These are phyloP conservation scores for Loxodonta africana DNA, from an alignment of 2,113 vertebrate genomes.

Conservation along the genomic window DNA sequence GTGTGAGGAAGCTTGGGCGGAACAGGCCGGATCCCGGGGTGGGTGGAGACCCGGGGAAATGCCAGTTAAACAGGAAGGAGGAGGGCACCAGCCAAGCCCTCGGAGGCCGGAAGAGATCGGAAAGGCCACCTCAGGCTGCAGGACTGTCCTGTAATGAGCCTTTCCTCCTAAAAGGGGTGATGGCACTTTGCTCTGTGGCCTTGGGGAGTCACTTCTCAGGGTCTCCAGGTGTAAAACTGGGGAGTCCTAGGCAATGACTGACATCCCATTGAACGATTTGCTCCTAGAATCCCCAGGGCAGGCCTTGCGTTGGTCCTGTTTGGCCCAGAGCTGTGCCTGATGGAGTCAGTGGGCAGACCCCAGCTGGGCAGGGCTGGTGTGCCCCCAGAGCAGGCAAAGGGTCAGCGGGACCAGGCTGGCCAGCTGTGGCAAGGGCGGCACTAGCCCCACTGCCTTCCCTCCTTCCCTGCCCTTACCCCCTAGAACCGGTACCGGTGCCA, in stretches of 20 bases:
- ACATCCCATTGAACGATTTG: fast-evolving
- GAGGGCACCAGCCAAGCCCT: not conserved
- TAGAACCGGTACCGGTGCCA: no score
- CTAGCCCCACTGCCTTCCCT: no score
- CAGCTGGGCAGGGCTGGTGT: not conserved
- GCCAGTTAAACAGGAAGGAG: not conserved
- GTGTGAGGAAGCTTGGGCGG: not conserved
- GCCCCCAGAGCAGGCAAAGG: not conserved
- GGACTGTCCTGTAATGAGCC: not conserved
- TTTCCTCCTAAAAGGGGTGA: not conserved
- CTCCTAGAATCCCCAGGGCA: not conserved
- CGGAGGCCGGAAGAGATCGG: not conserved
- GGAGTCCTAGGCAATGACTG: fast-evolving
- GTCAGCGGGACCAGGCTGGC: no score
- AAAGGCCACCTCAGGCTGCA: not conserved
- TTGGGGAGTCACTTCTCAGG: not conserved
- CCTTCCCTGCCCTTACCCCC: fast-evolving
- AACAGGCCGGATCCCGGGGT: not conserved
- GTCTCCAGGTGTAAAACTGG: not conserved
- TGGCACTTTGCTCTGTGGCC: not conserved
- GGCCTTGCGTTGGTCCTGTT: not conserved
- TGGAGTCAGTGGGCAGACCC: not conserved
- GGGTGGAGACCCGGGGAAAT: not conserved
- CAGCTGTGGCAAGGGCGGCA: no score
- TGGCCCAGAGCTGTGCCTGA: not conserved